Conservation (phyloP, 2,888 invertebrate species). For the Cephus rjabovi region DNA sequence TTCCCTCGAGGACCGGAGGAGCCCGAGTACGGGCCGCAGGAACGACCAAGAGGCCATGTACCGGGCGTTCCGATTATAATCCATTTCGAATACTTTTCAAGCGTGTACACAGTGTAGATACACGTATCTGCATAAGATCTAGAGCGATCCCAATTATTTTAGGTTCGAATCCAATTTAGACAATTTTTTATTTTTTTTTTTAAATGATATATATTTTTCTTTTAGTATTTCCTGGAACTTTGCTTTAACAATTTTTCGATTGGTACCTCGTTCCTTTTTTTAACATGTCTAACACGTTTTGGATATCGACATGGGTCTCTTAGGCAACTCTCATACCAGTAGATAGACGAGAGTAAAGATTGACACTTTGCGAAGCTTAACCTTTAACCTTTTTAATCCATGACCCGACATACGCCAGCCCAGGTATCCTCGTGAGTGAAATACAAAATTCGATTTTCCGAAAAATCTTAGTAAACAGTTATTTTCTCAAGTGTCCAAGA, state of each 20-base stretch:
- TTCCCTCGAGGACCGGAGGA: slow-evolving; percentile 20
- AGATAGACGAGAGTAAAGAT: neutral
- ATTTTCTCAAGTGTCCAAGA: neutral
- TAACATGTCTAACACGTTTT: too few species aligned
- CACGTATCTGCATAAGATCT: neutral
- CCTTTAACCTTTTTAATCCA: neutral
- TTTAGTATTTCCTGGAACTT: neutral
- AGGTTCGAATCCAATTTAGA: neutral
- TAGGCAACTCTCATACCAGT: neutral
- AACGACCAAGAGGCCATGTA: slow-evolving; percentile 1
- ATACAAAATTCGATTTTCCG: neutral
- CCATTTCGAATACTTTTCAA: neutral
- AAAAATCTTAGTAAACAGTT: neutral
- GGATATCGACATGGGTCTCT: neutral
- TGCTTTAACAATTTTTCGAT: neutral
- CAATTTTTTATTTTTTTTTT: neutral
- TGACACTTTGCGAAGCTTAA: neutral
- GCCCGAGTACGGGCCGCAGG: slow-evolving; percentile 9
- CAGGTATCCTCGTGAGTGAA: neutral
- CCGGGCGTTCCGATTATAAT: slow-evolving; percentile 8
- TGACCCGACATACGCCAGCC: neutral
- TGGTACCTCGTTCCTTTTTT: neutral
- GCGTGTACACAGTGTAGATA: neutral
- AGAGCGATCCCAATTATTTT: neutral
- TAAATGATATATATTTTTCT: neutral